Evolutionary conservation across 2,113 vertebrate species (phyloP).

Genomic region (Poeciliopsis retropinna): DNA sequence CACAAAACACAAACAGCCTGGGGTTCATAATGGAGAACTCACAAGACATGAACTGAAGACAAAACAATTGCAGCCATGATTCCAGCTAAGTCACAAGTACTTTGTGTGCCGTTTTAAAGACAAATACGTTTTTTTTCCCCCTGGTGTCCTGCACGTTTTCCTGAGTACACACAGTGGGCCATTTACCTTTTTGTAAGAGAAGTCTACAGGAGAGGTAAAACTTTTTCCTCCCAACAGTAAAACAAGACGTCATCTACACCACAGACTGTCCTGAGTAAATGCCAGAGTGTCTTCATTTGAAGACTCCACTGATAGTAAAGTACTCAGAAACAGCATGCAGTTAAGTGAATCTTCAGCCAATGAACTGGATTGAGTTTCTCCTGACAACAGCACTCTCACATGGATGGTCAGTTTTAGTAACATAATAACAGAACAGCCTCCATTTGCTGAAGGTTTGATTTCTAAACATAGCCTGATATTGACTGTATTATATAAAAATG

Average conservation of each 20-base stretch:
- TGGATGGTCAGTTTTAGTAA: slow-evolving; percentile 36
- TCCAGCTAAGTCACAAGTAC: not conserved
- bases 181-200: slow-evolving; percentile 24
- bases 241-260: slow-evolving; percentile 48
- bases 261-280: slow-evolving; percentile 43
- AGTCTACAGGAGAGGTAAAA: slow-evolving; percentile 17
- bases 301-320: slow-evolving; percentile 57
- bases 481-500: not conserved
- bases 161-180: not conserved
- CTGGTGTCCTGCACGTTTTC: not conserved
- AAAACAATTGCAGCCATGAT: not conserved
- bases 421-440: slow-evolving; percentile 7
- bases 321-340: slow-evolving; percentile 64
- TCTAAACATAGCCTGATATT: not conserved
- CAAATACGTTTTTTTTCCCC: not conserved
- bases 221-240: slow-evolving; percentile 55
- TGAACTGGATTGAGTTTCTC: slow-evolving; percentile 47
- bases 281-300: slow-evolving; percentile 33
- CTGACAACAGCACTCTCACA: slow-evolving; percentile 46
- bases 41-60: slow-evolving; percentile 4
- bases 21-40: slow-evolving; percentile 13
- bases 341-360: slow-evolving; percentile 25
- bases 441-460: not conserved
- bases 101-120: not conserved
- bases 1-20: slow-evolving; percentile 9